phyloP scores from a whole-genome alignment of 2,888 invertebrate genomes.

The Ochropleura plecta region DNA sequence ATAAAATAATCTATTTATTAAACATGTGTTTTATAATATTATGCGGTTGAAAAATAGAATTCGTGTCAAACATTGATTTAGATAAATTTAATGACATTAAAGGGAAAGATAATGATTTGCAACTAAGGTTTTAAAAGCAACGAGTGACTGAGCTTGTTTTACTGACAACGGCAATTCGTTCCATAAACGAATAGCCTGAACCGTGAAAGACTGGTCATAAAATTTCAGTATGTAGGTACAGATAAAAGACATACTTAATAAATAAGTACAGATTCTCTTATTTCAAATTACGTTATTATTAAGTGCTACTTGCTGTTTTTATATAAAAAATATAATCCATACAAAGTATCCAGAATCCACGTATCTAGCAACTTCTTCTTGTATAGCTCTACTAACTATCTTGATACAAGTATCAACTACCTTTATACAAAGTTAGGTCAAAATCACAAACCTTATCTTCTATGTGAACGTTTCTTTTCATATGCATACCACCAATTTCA shows the following conservation, averaged over 20 bases:
- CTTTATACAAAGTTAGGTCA: not conserved
- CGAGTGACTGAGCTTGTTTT: too few species aligned
- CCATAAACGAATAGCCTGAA: too few species aligned
- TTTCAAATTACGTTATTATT: not conserved
- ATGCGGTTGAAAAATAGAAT: too few species aligned
- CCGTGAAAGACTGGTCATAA: too few species aligned
- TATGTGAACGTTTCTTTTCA: slow-evolving; percentile 32
- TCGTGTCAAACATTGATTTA: too few species aligned
- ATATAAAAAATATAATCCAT: not conserved
- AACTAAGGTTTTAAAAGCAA: too few species aligned
- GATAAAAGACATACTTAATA: not conserved
- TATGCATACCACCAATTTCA: slow-evolving; percentile 87
- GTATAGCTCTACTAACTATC: not conserved
- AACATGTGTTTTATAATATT: too few species aligned
- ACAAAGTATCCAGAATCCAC: not conserved
- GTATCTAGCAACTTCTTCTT: not conserved
- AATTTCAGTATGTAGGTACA: too few species aligned
- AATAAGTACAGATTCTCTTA: not conserved
- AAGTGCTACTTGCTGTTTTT: not conserved
- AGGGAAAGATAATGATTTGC: too few species aligned
- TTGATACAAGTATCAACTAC: not conserved
- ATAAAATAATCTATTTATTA: too few species aligned
- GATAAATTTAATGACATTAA: too few species aligned
- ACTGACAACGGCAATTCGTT: too few species aligned
- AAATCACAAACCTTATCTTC: slow-evolving; percentile 33